Evolutionary conservation across 1,140 invertebrate genomes (phyloP).

Genomic region (Armadillidium nasatum): DNA sequence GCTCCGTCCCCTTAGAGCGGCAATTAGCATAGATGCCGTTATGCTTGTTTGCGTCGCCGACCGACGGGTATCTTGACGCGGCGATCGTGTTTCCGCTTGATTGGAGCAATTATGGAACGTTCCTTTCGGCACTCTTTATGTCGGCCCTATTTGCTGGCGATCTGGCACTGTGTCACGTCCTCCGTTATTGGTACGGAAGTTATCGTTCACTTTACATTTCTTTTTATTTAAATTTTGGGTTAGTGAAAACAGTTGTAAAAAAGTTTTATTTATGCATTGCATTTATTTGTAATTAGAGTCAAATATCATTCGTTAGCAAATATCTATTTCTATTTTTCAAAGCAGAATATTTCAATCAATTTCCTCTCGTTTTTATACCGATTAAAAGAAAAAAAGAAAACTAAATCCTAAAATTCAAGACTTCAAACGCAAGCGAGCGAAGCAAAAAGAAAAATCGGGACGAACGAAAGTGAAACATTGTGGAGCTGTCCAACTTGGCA

Average conservation of each 20-base stretch:
- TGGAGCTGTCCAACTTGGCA: conserved; percentile 6
- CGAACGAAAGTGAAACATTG: background rate
- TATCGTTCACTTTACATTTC: background rate
- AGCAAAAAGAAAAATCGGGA: background rate
- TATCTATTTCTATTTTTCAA: background rate
- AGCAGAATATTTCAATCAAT: background rate
- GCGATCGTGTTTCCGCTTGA: conserved; percentile 8
- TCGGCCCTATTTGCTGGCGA: background rate
- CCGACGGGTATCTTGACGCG: conserved; percentile 7
- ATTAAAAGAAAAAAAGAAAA: background rate
- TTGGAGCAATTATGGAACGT: background rate
- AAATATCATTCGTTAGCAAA: background rate
- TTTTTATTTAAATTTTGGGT: background rate
- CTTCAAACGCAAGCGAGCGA: background rate
- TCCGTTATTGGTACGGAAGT: background rate
- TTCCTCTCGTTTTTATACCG: background rate
- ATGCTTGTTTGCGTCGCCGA: background rate
- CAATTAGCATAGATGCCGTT: conserved; percentile 1
- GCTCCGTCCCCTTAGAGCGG: background rate
- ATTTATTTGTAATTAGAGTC: background rate
- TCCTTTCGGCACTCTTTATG: background rate
- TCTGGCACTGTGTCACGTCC: conserved; percentile 10
- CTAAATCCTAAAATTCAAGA: background rate
- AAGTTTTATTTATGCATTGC: background rate
- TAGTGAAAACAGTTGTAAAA: background rate